These are phyloP conservation scores for Micromys minutus DNA, from an alignment of 2,113 vertebrate genomes.

Conservation along the genomic window DNA sequence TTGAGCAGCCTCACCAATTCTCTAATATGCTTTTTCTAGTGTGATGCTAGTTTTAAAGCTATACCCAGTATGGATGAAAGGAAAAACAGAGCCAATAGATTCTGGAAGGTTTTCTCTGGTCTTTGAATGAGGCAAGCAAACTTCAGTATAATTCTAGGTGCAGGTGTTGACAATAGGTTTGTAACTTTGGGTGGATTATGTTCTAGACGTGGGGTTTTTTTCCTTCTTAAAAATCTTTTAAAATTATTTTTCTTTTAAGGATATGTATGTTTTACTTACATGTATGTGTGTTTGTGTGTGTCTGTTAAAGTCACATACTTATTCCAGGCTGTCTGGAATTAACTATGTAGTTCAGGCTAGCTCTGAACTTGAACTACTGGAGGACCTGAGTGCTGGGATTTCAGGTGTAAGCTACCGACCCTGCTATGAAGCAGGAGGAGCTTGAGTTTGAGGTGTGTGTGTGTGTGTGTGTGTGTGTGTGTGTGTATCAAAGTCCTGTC, in stretches of 20 bases:
- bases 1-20: not conserved
- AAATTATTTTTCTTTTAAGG: not conserved
- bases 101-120: conserved; percentile 16
- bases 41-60: conserved; percentile 49
- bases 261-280: not conserved
- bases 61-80: conserved; percentile 30
- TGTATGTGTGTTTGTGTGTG: not conserved
- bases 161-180: conserved; percentile 25
- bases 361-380: not conserved
- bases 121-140: not conserved
- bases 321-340: not conserved
- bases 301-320: not conserved
- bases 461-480: too few species aligned
- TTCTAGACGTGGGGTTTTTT: not conserved
- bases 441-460: too few species aligned
- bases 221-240: not conserved
- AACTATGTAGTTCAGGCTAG: not conserved
- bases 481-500: too few species aligned
- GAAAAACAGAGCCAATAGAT: conserved; percentile 30
- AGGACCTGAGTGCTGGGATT: not conserved
- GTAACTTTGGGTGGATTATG: conserved; percentile 31
- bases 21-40: conserved; percentile 43
- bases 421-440: too few species aligned
- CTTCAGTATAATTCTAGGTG: not conserved
- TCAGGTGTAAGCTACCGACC: not conserved